Evolutionary conservation across 2,888 invertebrate genomes (phyloP).

Genomic region (Drosophila prolongata): DNA sequence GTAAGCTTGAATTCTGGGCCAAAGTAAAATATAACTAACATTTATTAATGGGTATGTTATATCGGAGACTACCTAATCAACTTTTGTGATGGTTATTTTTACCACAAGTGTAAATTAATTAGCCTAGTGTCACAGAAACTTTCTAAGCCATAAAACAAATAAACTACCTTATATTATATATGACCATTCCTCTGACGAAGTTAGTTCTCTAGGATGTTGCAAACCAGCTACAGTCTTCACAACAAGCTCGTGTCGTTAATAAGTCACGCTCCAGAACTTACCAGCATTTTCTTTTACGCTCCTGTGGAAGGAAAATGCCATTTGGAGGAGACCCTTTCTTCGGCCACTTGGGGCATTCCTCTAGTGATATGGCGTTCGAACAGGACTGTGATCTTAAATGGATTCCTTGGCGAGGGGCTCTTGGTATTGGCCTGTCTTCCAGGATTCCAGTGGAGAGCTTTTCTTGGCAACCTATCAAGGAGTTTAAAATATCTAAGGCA

Average conservation of each 20-base stretch:
- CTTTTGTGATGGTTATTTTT: background rate
- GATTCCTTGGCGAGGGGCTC: conserved; percentile 39
- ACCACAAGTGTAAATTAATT: background rate
- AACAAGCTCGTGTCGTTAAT: conserved; percentile 1
- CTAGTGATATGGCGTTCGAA: conserved; percentile 46
- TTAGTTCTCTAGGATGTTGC: conserved; percentile 10
- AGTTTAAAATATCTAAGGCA: conserved; percentile 49
- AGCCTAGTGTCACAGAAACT: background rate
- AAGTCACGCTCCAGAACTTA: conserved; percentile 19
- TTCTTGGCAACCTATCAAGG: conserved; percentile 25
- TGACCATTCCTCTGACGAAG: background rate
- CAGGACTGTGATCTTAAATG: conserved; percentile 6
- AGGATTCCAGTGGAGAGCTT: conserved; percentile 39
- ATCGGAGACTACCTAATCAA: too few relatives aligned
- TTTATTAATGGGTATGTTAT: background rate
- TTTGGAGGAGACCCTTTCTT: conserved; percentile 17
- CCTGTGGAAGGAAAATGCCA: conserved; percentile 48
- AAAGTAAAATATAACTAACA: background rate
- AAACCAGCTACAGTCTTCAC: background rate
- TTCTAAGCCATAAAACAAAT: conserved; percentile 1
- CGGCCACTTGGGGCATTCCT: conserved; percentile 34
- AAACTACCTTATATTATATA: background rate
- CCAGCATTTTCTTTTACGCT: conserved; percentile 50
- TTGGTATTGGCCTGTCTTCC: conserved; percentile 56
- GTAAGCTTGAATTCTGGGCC: too few relatives aligned